Percentiles rank a stretch among this genome's conserved stretches.
Conservation (phyloP, 2,113 vertebrate species). For the Gymnogyps californianus region DNA sequence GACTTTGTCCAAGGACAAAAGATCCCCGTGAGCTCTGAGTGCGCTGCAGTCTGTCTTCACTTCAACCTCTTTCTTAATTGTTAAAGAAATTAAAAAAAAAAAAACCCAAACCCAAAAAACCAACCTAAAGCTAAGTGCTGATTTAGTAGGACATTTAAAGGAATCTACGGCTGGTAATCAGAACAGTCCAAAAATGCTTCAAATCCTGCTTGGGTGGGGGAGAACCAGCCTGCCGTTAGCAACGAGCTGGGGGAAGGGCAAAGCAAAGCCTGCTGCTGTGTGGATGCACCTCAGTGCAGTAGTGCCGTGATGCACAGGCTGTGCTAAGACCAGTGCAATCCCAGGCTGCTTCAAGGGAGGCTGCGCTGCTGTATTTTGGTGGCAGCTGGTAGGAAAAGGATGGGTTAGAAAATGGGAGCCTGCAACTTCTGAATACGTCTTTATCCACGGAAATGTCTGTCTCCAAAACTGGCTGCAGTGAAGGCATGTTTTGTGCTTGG, state of each 20-base stretch:
- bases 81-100: neutral
- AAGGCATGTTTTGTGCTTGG: neutral
- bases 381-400: neutral
- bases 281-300: neutral
- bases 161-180: neutral
- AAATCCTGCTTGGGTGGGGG: neutral
- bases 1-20: constrained; percentile 61
- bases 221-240: neutral
- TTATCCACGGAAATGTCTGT: neutral
- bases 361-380: neutral
- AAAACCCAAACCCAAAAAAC: no score
- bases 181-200: neutral
- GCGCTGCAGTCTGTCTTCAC: neutral
- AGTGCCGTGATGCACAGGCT: neutral
- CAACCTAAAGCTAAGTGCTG: neutral
- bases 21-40: neutral
- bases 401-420: neutral
- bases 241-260: constrained; percentile 18
- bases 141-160: neutral
- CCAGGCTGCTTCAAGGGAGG: neutral
- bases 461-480: neutral
- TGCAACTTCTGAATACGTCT: neutral
- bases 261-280: neutral
- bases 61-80: constrained; percentile 27
- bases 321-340: neutral